Base-by-base conservation (phyloP, 2,888 invertebrate genomes). In the Enchytraeus crypticus region DNA sequence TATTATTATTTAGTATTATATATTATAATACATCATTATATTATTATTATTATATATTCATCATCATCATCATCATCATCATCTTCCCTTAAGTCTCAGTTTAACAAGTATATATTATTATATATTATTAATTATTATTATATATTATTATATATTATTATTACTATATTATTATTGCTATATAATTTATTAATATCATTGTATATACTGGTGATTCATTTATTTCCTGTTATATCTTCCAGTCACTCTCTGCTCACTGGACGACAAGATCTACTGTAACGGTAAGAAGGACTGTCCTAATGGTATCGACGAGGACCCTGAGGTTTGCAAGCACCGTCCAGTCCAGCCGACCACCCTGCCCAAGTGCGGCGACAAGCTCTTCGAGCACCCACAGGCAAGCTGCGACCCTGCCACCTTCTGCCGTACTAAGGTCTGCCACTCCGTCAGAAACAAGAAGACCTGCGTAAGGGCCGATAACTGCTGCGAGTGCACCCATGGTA, bases 401-500 rank as follows among this genome's bases (percentile, higher is more conserved):
- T 54, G 55, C 55, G 43, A 54, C 55, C 23, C 55, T 14, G 18
- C 21, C 23, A 34, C 4, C 55, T 38, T 26, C 38, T 38, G 38
- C 26, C 33, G 55, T 38, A 32, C 5, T 0, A 54, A 26, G 33
- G 38, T 54, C 43, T 54, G 55, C 55, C 55, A 54, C 2, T 33
- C 23, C 33, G 55, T 38, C 26, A 33, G 33, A 14, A 38, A 8
- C 8, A 38, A 38, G 38, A 54, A 38, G 3, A 38, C 21, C 34
- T 38, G 38, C 26, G n/a, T 54, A 18, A 5, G 21, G 55, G 32
- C 55, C 0, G 34, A 54, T 18, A 23, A 32, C 32, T 54, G 55
- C 38, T 54, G 55, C 43, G 55, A 54, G 2, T 54, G 55, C 55
- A 33, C 1, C 11, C 55, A 54, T 26, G 55, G 55, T 34, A 54